Base-by-base conservation (phyloP, 2,113 vertebrate species). In the Panurus biarmicus region DNA sequence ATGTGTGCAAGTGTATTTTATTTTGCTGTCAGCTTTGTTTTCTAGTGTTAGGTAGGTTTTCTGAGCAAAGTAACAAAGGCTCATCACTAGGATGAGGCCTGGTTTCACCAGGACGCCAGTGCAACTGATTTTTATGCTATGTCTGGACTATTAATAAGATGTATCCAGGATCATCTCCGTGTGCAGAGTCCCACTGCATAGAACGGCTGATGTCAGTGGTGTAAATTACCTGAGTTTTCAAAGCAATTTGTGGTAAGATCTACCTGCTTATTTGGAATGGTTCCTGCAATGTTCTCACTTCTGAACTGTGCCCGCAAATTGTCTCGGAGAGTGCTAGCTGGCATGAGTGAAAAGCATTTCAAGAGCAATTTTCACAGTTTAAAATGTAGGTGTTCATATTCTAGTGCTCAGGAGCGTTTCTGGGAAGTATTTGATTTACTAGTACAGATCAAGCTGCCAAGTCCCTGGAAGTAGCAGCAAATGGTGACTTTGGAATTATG, bases 371-470 rank as follows among this genome's bases (percentile, higher is more conserved):
- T 85, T 83, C 88, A 66, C 71, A 66, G 38, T 83, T 88, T 58
- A 56, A 92, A 93, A 83, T 62, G 47, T 74, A 82, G 51, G 38
- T 85, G 87, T 76, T 85, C 35, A n/a, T 90, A 73, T 66, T 91
- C 50, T 73, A 83, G 72, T 67, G 48, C 61, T 89, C 48, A 84
- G 61, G 48, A 93, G 40, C 6, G 2, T 94, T 90, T 85, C 64
- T 85, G 88, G 62, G 67, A 67, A 62, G 67, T 93, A 44, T 73
- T 90, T 92, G 84, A 90, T 92, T 91, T 87, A 66, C 88, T 90
- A 44, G 45, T 73, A 31, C 33, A 80, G 75, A 92, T 80, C 35
- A 70, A 77, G 56, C 44, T 87, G 83, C 85, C 44, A 79, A 58
- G 61, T 83, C 75, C 6, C 54, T 88, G 29, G 61, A 95, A 86